Base-by-base conservation (phyloP, 2,888 invertebrate species). In the Latheticus oryzae region DNA sequence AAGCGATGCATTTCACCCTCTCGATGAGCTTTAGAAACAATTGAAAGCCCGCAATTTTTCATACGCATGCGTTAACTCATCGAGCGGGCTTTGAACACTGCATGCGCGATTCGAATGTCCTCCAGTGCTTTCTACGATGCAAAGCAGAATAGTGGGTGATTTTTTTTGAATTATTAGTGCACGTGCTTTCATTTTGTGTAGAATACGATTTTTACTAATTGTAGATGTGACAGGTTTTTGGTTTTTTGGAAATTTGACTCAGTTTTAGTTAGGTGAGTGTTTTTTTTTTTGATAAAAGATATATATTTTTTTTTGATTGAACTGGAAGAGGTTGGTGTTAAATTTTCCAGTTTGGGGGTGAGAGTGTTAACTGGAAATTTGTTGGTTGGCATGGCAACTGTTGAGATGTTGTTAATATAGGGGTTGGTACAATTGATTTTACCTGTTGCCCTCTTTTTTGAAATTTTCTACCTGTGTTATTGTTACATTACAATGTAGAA, bases 51-150 rank as follows among this genome's bases (percentile, higher is more conserved):
- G 33, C 30, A 50, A 50, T 26, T 24, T 30, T 9, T 21, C n/a
- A 24, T 50, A 67, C 68, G 70, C 70, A 67, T 40, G 56, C 54
- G 33, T 56, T 45, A 56, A 51, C 32, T 58, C 62, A 68, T 68
- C 68, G 67, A 69, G 68, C 68, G 67, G 65, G 66, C 64, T 67
- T 69, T 69, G 67, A 68, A 69, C 63, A 64, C 59, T 53, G 60
- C 53, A 68, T 66, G 68, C 66, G 67, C 64, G 59, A 57, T 60
- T 61, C 59, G 52, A 60, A 54, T 57, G 57, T 56, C 64, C 63
- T 65, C 45, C 70, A 70, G 70, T 70, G 65, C 67, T 67, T 65
- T 61, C 64, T 66, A 65, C 62, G 69, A 66, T 67, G 65, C 67
- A 65, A 67, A 40, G 60, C 64, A 60, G 66, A 64, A 60, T 68